Percentiles rank a stretch among this genome's conserved stretches.
These are phyloP conservation scores for Cosmopolites sordidus DNA, from an alignment of 2,888 invertebrate species.

Conservation along the genomic window DNA sequence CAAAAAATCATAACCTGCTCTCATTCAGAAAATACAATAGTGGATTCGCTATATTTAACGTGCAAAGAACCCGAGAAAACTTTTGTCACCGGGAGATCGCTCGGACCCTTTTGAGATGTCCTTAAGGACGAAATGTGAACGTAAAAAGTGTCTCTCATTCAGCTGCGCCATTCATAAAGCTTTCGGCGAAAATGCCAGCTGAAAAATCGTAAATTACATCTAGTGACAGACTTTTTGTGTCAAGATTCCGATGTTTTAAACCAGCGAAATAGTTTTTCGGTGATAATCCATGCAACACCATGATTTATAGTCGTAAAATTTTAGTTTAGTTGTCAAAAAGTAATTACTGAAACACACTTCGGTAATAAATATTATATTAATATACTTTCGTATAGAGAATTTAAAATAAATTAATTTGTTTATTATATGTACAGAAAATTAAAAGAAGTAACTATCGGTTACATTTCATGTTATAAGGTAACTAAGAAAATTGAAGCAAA, in stretches of 20 bases:
- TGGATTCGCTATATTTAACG: constrained; percentile 28
- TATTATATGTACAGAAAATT: no score
- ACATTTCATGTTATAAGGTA: no score
- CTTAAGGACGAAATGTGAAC: constrained; percentile 21
- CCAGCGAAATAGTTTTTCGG: constrained; percentile 12
- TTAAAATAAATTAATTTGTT: no score
- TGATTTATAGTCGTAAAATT: constrained; percentile 13
- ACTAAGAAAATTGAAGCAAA: no score
- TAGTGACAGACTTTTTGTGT: constrained; percentile 17
- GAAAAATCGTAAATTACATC: constrained; percentile 26
- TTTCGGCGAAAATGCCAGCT: constrained; percentile 25
- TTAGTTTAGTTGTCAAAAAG: constrained; percentile 15
- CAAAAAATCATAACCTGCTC: constrained; percentile 26
- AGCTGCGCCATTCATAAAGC: constrained; percentile 24
- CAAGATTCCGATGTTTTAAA: constrained; percentile 9
- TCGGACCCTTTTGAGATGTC: constrained; percentile 17
- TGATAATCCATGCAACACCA: constrained; percentile 3
- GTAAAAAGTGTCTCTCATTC: constrained; percentile 25
- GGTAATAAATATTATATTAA: no score
- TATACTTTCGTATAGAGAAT: no score
- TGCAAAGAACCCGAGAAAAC: constrained; percentile 25
- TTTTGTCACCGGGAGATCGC: constrained; percentile 23
- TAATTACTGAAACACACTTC: constrained; percentile 18
- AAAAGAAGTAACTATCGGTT: no score
- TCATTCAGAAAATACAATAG: constrained; percentile 22